Base-by-base conservation (phyloP, 2,888 invertebrate species). In the Periphyllus acericola region DNA sequence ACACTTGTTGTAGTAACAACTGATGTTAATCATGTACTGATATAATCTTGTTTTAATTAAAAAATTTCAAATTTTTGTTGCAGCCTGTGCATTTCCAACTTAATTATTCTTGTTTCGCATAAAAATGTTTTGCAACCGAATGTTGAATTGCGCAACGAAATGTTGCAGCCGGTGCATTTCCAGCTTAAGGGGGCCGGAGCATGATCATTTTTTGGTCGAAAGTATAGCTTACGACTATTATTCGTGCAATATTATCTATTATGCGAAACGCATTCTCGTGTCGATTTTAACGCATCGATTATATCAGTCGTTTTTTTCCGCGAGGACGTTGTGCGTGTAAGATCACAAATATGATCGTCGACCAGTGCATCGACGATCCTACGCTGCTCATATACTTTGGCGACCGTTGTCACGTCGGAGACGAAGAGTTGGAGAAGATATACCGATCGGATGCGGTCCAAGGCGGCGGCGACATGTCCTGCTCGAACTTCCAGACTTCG, bases 11-110 rank as follows among this genome's bases (percentile, higher is more conserved):
- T n/a, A n/a, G n/a, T n/a, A n/a, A 66, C 66, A n/a, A 66, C 66
- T 66, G 66, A 66, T n/a, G n/a, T n/a, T 66, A 66, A 66, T 66
- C 66, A 66, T 66, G 66, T 66, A 66, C 66, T 66, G 66, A 66
- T n/a, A 66, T 66, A 66, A 66, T 66, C 66, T 25, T 66, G 66
- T 66, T 66, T 25, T 66, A 66, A n/a, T 66, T n/a, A 66, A 66
- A 66, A 25, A 66, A 66, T 66, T 66, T 66, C n/a, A 66, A 66
- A 25, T n/a, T 6, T 21, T 66, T 66, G 60, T 66, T 66, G 60
- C 60, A 25, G 60, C 21, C 60, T 11, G 60, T 66, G 60, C 60
- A 25, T 66, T 66, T 66, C 21, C 60, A n/a, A n/a, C n/a, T n/a
- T n/a, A n/a, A n/a, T n/a, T n/a, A n/a, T n/a, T 66, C 21, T 66